A percentile compares a stretch with the other conserved stretches of the same genome.
Conservation (phyloP, 2,888 invertebrate species). For the Gymnocheta viridis region DNA sequence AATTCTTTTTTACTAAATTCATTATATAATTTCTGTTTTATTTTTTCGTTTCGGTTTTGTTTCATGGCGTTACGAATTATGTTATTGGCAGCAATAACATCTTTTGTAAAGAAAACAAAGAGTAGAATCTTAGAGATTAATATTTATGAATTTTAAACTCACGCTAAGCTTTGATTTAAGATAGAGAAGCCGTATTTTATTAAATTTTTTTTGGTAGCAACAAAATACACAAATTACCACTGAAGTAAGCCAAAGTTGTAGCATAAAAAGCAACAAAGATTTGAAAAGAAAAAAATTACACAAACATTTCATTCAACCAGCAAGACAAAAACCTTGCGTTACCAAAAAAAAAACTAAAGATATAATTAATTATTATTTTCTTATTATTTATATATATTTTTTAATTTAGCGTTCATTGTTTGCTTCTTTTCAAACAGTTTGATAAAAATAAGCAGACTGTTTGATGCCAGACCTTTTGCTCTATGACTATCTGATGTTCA, state of each 20-base stretch:
- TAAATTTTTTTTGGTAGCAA: conserved; percentile 31
- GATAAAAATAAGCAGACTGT: conserved; percentile 44
- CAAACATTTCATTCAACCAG: conserved; percentile 4
- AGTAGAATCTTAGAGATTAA: conserved; percentile 21
- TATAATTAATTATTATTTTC: conserved; percentile 66
- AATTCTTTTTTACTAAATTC: not conserved
- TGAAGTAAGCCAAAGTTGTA: conserved; percentile 30
- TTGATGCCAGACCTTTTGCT: conserved; percentile 43
- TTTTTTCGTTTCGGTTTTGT: conserved; percentile 15
- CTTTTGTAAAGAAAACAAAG: conserved; percentile 23
- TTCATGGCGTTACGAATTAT: conserved; percentile 61
- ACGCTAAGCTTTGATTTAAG: conserved; percentile 51
- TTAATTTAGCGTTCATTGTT: conserved; percentile 43
- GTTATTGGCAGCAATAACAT: conserved; percentile 59
- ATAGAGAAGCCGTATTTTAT: conserved; percentile 21
- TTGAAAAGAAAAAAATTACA: not conserved
- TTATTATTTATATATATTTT: conserved; percentile 1
- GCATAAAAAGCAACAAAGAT: not conserved
- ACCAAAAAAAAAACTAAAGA: conserved; percentile 39
- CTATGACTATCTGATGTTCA: not conserved
- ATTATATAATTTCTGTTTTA: conserved; percentile 19
- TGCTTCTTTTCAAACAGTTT: not conserved
- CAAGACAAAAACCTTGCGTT: conserved; percentile 13
- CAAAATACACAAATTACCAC: conserved; percentile 43
- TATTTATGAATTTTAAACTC: conserved; percentile 40